These are phyloP conservation scores for Semicossyphus pulcher DNA, from an alignment of 2,113 vertebrate genomes.

Conservation along the genomic window DNA sequence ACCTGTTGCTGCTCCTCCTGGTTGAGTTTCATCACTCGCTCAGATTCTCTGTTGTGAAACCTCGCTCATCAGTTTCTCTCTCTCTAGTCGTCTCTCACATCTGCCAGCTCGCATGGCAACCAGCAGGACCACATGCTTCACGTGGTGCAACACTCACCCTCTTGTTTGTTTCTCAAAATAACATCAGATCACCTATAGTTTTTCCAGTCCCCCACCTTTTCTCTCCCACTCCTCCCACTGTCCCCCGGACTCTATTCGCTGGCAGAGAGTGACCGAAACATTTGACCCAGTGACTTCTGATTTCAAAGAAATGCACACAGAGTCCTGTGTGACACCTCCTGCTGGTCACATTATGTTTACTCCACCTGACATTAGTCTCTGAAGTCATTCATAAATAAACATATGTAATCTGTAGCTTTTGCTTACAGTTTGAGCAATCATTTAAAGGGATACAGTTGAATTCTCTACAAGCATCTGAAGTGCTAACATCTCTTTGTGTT, in stretches of 20 bases:
- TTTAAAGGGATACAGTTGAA: not conserved
- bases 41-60: conserved; percentile 77
- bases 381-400: conserved; percentile 27
- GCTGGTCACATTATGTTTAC: conserved; percentile 50
- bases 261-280: conserved; percentile 35
- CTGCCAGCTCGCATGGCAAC: conserved; percentile 60
- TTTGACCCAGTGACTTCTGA: conserved; percentile 58
- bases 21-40: conserved; percentile 82
- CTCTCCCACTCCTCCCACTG: conserved; percentile 47
- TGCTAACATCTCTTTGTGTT: not conserved
- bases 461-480: not conserved
- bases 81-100: conserved; percentile 43
- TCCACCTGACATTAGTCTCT: conserved; percentile 1
- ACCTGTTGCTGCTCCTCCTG: conserved; percentile 82
- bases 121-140: conserved; percentile 65
- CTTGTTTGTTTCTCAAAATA: conserved; percentile 87
- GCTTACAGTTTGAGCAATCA: not conserved
- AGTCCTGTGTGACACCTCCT: conserved; percentile 15
- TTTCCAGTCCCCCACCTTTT: conserved; percentile 50
- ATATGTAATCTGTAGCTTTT: conserved; percentile 15
- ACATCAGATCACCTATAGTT: conserved; percentile 74
- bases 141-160: conserved; percentile 73
- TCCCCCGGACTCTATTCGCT: conserved; percentile 42
- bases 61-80: conserved; percentile 36
- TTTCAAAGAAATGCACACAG: conserved; percentile 46